Conservation (phyloP, 2,113 vertebrate genomes). For the Hipposideros armiger region DNA sequence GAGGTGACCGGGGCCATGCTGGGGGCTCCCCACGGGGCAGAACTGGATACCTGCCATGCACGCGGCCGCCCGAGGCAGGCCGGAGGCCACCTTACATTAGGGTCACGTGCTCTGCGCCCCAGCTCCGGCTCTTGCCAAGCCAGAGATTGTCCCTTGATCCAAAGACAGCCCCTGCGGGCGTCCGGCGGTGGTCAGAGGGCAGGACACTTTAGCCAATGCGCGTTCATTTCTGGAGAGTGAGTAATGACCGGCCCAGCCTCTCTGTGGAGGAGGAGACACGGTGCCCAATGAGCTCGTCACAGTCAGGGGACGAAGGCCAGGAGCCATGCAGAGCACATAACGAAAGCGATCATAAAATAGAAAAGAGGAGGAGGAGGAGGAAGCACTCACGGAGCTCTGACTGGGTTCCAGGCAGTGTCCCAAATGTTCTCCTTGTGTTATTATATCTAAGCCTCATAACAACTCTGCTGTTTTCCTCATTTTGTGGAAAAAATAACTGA, state of each 20-base stretch:
- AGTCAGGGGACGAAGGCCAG: background rate
- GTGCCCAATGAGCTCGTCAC: accelerated
- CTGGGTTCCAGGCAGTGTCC: background rate
- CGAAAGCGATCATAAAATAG: background rate
- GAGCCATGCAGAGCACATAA: background rate
- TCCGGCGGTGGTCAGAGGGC: background rate
- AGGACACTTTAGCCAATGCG: background rate
- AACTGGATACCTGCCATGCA: background rate
- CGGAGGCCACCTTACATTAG: too few species aligned
- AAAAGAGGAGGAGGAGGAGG: background rate
- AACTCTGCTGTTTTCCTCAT: background rate
- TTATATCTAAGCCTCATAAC: background rate
- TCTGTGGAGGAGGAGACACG: background rate
- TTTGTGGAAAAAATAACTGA: background rate
- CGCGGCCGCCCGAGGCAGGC: accelerated
- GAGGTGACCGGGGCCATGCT: too few species aligned
- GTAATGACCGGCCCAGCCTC: background rate
- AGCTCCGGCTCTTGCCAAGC: background rate
- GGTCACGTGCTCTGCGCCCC: background rate
- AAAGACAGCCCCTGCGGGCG: background rate
- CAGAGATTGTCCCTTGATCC: background rate
- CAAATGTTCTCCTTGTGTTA: background rate
- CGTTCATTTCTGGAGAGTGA: accelerated
- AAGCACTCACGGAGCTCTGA: accelerated
- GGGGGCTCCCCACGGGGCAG: background rate